These are phyloP conservation scores for Sweltsa coloradensis DNA, from an alignment of 1,140 invertebrate species.

Conservation along the genomic window DNA sequence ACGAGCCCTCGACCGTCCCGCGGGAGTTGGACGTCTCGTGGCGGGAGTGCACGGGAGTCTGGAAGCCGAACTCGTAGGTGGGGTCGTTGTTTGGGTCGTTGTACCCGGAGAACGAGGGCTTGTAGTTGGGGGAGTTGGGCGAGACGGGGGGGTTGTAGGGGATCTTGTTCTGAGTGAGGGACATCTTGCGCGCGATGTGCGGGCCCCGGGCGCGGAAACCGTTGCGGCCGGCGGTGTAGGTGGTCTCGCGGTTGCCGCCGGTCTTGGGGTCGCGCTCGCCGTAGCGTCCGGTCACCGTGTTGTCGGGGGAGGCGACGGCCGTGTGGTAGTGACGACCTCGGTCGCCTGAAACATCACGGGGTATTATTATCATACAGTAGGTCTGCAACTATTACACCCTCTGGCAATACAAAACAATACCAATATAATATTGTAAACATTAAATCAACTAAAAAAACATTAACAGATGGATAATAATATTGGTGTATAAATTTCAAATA, in stretches of 20 bases:
- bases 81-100: conserved; percentile 59
- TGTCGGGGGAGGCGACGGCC: conserved; percentile 20
- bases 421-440: too few species aligned
- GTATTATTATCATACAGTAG: too few species aligned
- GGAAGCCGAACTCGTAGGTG: conserved; percentile 50
- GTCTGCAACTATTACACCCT: too few species aligned
- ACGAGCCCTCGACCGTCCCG: conserved; percentile 28
- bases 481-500: too few species aligned
- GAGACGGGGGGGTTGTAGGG: conserved; percentile 22
- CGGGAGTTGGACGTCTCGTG: conserved; percentile 31
- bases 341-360: too few species aligned
- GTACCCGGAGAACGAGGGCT: conserved; percentile 47
- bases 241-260: conserved; percentile 44
- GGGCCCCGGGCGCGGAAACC: conserved; percentile 55
- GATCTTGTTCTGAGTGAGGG: conserved; percentile 30
- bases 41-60: conserved; percentile 47
- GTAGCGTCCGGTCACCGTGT: conserved; percentile 33
- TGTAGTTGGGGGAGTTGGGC: conserved; percentile 21
- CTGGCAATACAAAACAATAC: too few species aligned
- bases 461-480: too few species aligned
- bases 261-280: conserved; percentile 50
- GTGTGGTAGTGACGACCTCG: conserved; percentile 21
- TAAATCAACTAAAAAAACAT: too few species aligned
- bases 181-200: conserved; percentile 51
- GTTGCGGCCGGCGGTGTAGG: conserved; percentile 57